These are phyloP conservation scores for Rosalia funebris DNA, from an alignment of 2,888 invertebrate genomes.

Conservation along the genomic window DNA sequence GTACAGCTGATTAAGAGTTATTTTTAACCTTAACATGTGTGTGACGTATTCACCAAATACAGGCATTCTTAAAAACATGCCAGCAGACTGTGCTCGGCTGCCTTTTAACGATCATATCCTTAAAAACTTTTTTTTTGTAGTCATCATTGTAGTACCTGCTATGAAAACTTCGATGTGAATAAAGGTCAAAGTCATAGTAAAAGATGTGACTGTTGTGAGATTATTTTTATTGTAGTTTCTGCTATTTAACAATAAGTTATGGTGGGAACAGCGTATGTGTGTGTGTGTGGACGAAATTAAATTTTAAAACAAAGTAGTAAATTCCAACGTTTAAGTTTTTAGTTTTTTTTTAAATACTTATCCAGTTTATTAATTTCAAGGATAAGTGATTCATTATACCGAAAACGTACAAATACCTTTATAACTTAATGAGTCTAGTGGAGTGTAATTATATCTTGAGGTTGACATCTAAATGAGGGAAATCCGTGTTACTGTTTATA, in stretches of 20 bases:
- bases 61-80: slow-evolving; percentile 12
- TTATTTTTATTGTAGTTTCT: slow-evolving; percentile 2
- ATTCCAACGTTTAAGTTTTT: not conserved
- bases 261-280: slow-evolving; percentile 1
- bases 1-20: no score
- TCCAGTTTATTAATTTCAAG: slow-evolving; percentile 12
- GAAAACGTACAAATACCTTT: slow-evolving; percentile 7
- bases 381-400: not conserved
- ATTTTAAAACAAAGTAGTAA: slow-evolving; percentile 2
- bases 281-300: not conserved
- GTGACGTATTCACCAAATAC: slow-evolving; percentile 11
- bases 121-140: slow-evolving; percentile 5
- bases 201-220: not conserved
- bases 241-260: not conserved
- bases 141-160: slow-evolving; percentile 11
- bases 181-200: slow-evolving; percentile 21
- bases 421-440: slow-evolving; percentile 3
- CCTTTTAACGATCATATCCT: slow-evolving; percentile 14
- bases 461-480: not conserved
- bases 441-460: no score
- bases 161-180: slow-evolving; percentile 8
- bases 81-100: no score
- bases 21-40: no score
- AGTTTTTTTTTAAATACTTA: not conserved
- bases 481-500: not conserved